These are phyloP conservation scores for Eupithecia inturbata DNA, from an alignment of 2,888 invertebrate species.

Conservation along the genomic window DNA sequence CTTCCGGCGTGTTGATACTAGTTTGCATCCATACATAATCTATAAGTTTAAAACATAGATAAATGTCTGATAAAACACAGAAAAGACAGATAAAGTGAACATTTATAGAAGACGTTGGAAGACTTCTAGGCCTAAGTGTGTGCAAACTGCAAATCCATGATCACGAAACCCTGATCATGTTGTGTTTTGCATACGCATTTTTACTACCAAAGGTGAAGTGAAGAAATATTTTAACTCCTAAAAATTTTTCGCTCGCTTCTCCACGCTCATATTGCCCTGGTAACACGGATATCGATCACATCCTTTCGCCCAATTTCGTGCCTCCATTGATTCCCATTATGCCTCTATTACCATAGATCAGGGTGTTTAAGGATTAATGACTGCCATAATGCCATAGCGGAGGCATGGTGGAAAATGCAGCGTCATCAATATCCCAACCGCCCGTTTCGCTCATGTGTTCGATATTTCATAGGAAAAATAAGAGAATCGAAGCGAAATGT, in stretches of 20 bases:
- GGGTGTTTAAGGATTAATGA: slow-evolving; percentile 37
- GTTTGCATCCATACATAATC: no score
- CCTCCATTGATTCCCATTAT: slow-evolving; percentile 31
- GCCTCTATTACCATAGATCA: slow-evolving; percentile 24
- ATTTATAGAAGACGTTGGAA: neutral
- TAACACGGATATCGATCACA: slow-evolving; percentile 32
- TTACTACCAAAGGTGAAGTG: neutral
- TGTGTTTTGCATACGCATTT: neutral
- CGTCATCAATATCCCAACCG: slow-evolving; percentile 39
- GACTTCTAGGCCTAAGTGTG: neutral
- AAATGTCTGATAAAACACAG: neutral
- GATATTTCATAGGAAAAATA: slow-evolving; percentile 29
- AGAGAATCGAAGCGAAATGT: neutral
- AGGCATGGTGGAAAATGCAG: slow-evolving; percentile 27
- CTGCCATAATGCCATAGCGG: slow-evolving; percentile 31
- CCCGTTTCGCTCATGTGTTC: slow-evolving; percentile 26
- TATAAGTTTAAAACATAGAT: no score
- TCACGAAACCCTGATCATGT: neutral
- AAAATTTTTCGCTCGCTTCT: neutral
- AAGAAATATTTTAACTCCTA: neutral
- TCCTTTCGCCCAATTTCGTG: slow-evolving; percentile 32
- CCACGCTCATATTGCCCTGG: slow-evolving; percentile 25
- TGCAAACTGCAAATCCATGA: neutral
- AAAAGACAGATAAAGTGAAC: neutral
- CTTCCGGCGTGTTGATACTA: neutral